A percentile compares a stretch with the other conserved stretches of the same genome.
Evolutionary conservation across 2,113 vertebrate genomes (phyloP).

Genomic region (Chauna torquata): DNA sequence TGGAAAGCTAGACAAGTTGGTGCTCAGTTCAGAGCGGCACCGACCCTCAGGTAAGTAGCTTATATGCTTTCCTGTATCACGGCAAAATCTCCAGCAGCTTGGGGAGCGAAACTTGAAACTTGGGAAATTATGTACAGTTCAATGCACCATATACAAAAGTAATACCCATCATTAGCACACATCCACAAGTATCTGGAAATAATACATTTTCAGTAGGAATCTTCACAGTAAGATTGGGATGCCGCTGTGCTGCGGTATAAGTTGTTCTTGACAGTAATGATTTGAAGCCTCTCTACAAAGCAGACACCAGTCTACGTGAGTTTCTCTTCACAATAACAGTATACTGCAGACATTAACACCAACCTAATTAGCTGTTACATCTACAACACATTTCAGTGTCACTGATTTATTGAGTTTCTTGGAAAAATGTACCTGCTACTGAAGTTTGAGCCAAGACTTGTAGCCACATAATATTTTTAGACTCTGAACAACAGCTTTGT

Average conservation of each 20-base stretch:
- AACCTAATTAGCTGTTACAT: background rate
- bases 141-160: background rate
- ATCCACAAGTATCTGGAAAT: background rate
- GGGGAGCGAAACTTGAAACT: background rate
- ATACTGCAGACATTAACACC: background rate
- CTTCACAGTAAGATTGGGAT: background rate
- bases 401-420: background rate
- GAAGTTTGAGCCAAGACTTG: background rate
- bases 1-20: background rate
- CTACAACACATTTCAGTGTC: background rate
- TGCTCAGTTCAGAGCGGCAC: background rate
- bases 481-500: background rate
- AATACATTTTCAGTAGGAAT: background rate
- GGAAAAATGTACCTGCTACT: background rate
- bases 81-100: background rate
- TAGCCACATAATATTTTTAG: background rate
- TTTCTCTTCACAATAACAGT: background rate
- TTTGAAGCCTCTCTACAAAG: background rate
- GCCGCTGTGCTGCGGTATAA: background rate
- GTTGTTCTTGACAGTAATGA: background rate
- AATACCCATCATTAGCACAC: background rate
- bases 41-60: background rate
- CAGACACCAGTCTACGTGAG: background rate
- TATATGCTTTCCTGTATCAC: background rate
- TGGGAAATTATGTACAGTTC: background rate